Evolutionary conservation across 2,888 invertebrate species (phyloP), one percentile per base, ranked within the genome.

Genomic region (Sympetrum striolatum): DNA sequence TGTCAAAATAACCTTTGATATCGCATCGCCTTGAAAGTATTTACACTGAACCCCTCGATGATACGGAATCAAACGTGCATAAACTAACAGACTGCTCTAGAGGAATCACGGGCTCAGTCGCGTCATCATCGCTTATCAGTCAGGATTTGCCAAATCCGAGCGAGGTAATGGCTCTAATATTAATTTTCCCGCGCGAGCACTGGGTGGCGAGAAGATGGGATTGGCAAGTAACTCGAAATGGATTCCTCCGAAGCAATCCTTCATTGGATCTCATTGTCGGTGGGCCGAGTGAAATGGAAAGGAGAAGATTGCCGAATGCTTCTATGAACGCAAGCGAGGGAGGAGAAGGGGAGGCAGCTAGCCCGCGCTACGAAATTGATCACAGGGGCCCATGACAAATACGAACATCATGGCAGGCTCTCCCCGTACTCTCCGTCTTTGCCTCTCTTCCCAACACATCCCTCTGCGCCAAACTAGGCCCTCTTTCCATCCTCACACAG

Each of bases 301-400:
- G 64, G 86, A 12, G 60, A 60, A 64, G 90, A 81, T 81, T 58
- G 81, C 37, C 91, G 92, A 92, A 92, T 92, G 92, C 92, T 91
- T 91, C 92, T 80, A 86, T 14, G 82, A 91, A 60, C 53, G 80
- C 91, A 91, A 91, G 92, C 90, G 92, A 91, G 91, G 90, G 91
- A 53, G 90, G 91, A 81, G 73, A 60, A 80, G 80, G 92, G 92
- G 93, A 93, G 92, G 92, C 92, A 92, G 92, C 91, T 91, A 92
- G 92, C 92, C 92, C 92, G 92, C 93, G 92, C 92, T 86, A 93
- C 93, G 93, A 94, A 94, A 94, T 94, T 94, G 94, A 94, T 94
- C 94, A 94, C 94, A 93, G 93, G 93, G 93, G 93, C 93, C 93
- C 93, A 93, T 94, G 94, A 93, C 93, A 93, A 93, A 92, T 92